Conservation (phyloP, 2,797 vertebrate species). For the Sebastes taczanowskii region DNA sequence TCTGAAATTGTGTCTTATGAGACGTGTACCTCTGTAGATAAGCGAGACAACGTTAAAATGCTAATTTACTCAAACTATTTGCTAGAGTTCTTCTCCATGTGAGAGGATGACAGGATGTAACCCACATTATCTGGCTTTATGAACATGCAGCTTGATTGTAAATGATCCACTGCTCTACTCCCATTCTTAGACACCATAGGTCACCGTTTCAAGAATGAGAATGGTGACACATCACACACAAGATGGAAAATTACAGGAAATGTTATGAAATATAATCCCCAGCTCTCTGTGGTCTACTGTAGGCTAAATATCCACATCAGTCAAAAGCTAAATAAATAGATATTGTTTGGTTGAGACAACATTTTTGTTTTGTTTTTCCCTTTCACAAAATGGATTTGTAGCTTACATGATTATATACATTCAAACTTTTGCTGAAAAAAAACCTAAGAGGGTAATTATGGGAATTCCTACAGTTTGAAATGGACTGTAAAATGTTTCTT, state of each 20-base stretch:
- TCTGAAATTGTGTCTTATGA: background rate
- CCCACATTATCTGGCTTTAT: background rate
- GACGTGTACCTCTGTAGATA: accelerated
- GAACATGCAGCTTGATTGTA: background rate
- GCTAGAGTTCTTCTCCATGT: background rate
- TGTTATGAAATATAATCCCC: background rate
- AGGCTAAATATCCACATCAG: background rate
- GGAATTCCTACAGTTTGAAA: background rate
- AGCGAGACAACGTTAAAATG: background rate
- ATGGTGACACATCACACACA: background rate
- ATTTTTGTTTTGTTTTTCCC: background rate
- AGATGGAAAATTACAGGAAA: background rate
- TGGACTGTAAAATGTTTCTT: too few relatives aligned
- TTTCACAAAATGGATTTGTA: too few relatives aligned
- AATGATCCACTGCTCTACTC: background rate
- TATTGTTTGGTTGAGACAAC: background rate
- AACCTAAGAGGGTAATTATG: background rate
- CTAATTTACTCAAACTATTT: accelerated
- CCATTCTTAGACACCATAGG: background rate
- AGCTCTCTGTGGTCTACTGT: background rate
- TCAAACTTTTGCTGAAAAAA: background rate
- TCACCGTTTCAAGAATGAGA: background rate
- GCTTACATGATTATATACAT: background rate
- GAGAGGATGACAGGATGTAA: background rate
- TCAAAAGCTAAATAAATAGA: too few relatives aligned